phyloP scores from a whole-genome alignment of 2,113 vertebrate genomes.

The Herpetotheres cachinnans region DNA sequence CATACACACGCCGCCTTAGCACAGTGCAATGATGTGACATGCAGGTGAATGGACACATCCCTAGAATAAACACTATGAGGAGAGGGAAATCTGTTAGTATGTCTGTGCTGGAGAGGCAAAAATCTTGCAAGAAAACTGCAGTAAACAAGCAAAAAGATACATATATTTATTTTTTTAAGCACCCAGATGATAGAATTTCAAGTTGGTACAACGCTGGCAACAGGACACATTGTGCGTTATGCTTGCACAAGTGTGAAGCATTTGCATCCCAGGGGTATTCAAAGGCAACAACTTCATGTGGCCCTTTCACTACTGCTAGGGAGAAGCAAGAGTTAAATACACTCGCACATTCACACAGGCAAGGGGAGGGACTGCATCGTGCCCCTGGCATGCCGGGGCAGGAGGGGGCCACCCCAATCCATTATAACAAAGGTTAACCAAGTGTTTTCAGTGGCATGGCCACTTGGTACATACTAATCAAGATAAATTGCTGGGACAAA shows the following conservation, averaged over 20 bases:
- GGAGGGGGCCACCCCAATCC: neutral
- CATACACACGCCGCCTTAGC: accelerated
- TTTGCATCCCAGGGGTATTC: neutral
- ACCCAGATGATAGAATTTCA: neutral
- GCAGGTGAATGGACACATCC: neutral
- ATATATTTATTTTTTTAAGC: neutral
- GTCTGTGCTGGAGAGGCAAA: neutral
- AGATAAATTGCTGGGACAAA: neutral
- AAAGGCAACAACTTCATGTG: accelerated
- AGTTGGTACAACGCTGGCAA: neutral
- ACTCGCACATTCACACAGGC: accelerated
- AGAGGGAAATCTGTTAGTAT: neutral
- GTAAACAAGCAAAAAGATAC: neutral
- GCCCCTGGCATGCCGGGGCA: neutral
- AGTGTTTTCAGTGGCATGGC: accelerated
- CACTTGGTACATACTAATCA: neutral
- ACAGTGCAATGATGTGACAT: accelerated
- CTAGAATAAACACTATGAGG: neutral
- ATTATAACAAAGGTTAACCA: neutral
- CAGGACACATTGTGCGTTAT: no score
- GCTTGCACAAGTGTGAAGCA: accelerated
- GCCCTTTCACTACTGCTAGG: neutral
- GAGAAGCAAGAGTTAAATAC: accelerated
- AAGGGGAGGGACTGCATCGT: accelerated
- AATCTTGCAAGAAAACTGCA: neutral